Evolutionary conservation across 2,888 invertebrate genomes (phyloP), one percentile per base, ranked within the genome.

Genomic region (Hypena proboscidalis): DNA sequence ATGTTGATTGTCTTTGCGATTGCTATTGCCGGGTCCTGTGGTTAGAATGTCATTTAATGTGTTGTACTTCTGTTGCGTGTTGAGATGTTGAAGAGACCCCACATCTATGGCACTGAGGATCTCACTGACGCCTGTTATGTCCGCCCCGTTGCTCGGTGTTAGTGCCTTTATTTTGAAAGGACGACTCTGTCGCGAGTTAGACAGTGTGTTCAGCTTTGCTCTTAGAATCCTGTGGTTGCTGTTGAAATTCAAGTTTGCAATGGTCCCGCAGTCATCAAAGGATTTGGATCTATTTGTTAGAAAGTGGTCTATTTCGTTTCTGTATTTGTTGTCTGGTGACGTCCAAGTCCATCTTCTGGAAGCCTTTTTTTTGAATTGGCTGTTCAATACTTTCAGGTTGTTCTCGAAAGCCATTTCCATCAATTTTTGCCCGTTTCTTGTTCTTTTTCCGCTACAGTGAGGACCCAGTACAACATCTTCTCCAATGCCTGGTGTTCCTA

Each of bases 311-410:
- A 34, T 25, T 7, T 34, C 33, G 4, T 23, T 34, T 17, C 4
- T 25, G 15, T 3, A 9, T 0, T 0, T 1, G 1, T 23, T 23
- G 5, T 9, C 13, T 0, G 33, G 33, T 6, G 33, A 34, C 9
- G 17, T 23, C 33, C 23, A 34, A 4, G 14, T 34, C 33, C 33
- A 34, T 34, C 15, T 14, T 2, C 21, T 34, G n/a, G 7, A 22
- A 1, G 13, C 8, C 1, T 14, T 22, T 1, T 25, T 34, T 17
- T 34, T 34, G 1, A 7, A 25, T 4, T 10, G 0, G 2, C 15
- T 25, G 1, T 14, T 25, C 7, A 17, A 7, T 9, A 19, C 17
- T 2, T 3, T 25, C 2, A 25, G 5, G 7, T 34, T 34, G 4
- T 34, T 17, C 11, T 25, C 17, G 1, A 14, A 26, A 2, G 15